Conservation (phyloP, 2,797 vertebrate species). For the Peromyscus aztecus region DNA sequence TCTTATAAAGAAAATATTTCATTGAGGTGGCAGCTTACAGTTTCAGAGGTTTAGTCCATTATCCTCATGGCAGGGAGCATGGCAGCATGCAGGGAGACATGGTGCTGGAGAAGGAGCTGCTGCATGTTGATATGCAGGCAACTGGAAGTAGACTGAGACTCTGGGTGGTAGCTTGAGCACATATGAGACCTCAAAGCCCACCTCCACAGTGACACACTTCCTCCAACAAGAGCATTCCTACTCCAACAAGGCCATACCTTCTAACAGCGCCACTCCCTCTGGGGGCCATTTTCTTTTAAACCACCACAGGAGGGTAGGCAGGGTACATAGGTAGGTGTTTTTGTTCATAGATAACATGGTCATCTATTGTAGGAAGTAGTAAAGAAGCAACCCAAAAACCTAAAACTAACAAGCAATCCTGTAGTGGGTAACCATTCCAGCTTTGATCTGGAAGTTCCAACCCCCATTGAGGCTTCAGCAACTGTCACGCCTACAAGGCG, state of each 20-base stretch:
- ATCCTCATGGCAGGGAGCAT: neutral
- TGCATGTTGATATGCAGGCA: neutral
- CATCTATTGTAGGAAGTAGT: neutral
- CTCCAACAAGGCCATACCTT: neutral
- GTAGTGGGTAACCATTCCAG: no score
- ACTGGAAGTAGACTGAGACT: neutral
- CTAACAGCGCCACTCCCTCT: neutral
- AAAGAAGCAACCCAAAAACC: neutral
- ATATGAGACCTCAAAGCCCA: neutral
- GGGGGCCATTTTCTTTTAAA: neutral
- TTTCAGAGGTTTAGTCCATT: neutral
- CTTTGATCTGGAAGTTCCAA: no score
- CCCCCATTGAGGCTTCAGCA: no score
- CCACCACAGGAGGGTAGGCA: neutral
- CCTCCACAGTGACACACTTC: neutral
- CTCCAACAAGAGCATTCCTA: neutral
- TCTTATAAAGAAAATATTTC: neutral
- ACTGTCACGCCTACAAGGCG: no score
- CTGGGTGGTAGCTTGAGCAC: neutral
- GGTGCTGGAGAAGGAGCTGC: neutral
- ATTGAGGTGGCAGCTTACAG: neutral
- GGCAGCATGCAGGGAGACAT: neutral
- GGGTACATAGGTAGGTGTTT: neutral
- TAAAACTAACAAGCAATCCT: conserved; percentile 23
- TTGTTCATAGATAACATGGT: conserved; percentile 8